Conservation (phyloP, 2,113 vertebrate genomes). For the Aythya baeri region DNA sequence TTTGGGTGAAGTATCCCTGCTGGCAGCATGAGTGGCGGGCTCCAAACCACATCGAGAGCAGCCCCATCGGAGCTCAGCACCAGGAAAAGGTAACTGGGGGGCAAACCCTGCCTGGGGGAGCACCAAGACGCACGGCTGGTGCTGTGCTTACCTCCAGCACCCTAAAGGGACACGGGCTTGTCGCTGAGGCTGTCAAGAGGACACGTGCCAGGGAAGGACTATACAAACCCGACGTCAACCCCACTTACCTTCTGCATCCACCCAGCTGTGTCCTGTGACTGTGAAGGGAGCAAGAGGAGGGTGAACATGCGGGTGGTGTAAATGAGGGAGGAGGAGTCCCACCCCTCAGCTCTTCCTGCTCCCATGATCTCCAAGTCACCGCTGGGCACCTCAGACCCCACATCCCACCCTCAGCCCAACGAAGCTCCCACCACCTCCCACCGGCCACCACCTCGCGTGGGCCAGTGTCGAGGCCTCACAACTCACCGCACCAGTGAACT, state of each 20-base stretch:
- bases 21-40: not conserved
- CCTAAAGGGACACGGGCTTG: fast-evolving
- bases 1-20: not conserved
- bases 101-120: not conserved
- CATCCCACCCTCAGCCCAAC: not conserved
- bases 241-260: fast-evolving
- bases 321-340: not conserved
- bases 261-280: fast-evolving
- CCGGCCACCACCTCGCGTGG: not conserved
- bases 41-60: fast-evolving
- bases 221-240: not conserved
- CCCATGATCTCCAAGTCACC: not conserved
- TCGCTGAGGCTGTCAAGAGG: too few relatives aligned
- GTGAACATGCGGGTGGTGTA: fast-evolving
- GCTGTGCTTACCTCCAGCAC: fast-evolving
- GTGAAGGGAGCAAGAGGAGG: too few relatives aligned
- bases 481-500: not conserved
- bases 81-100: not conserved
- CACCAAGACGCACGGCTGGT: fast-evolving
- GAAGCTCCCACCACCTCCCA: not conserved
- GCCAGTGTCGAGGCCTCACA: not conserved
- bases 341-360: not conserved
- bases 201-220: not conserved
- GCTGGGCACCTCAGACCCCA: not conserved
- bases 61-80: fast-evolving